Percentiles rank a stretch among this genome's conserved stretches.
These are phyloP conservation scores for Heliconius nattereri DNA, from an alignment of 1,140 invertebrate genomes.

Conservation along the genomic window DNA sequence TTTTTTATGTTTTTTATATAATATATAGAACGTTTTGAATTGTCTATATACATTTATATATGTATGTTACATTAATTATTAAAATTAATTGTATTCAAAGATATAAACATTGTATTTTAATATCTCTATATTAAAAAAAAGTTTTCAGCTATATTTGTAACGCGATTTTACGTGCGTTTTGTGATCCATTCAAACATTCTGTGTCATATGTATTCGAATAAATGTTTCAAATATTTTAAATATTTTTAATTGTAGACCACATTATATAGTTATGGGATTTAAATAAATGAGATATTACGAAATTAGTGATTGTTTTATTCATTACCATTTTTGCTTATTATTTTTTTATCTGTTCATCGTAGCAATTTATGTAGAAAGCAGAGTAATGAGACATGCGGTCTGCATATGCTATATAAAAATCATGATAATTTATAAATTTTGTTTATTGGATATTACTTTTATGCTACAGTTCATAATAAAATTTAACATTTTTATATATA, in stretches of 20 bases:
- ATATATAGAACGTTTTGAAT: neutral
- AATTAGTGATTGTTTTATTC: neutral
- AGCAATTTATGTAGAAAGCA: no score
- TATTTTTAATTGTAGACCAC: conserved; percentile 3
- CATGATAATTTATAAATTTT: no score
- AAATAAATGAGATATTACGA: conserved; percentile 6
- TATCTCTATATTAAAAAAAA: neutral
- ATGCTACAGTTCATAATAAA: no score
- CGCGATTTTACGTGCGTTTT: neutral
- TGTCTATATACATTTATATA: neutral
- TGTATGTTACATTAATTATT: neutral
- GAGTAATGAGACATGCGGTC: no score
- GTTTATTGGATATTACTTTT: no score
- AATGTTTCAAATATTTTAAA: conserved; percentile 5
- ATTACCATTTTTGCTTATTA: neutral
- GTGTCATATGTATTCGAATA: neutral
- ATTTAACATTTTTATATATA: no score
- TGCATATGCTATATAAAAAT: no score
- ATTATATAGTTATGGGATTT: conserved; percentile 1
- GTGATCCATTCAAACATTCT: neutral
- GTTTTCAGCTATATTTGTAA: neutral
- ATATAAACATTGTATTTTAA: neutral
- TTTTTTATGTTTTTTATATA: conserved; percentile 18
- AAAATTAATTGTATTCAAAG: neutral
- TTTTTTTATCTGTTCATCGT: neutral